Evolutionary conservation across 2,797 vertebrate genomes (phyloP).

Genomic region (Ibycter americanus): DNA sequence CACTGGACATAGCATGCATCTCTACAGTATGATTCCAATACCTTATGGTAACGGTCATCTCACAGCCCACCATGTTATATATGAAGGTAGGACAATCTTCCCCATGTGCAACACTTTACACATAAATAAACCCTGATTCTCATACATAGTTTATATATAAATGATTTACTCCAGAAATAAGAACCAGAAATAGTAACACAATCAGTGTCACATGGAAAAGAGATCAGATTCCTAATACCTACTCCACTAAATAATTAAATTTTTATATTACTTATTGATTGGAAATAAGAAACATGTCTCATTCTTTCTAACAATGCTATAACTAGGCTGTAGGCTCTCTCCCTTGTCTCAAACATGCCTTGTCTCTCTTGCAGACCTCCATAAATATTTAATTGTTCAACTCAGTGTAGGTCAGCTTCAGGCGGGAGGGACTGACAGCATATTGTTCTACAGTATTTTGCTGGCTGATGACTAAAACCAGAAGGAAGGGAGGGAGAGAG

Average conservation of each 20-base stretch:
- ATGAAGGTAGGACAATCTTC: background rate
- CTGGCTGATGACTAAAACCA: background rate
- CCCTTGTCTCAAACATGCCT: background rate
- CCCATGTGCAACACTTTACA: background rate
- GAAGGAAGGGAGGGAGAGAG: background rate
- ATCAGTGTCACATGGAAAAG: background rate
- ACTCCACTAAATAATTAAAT: background rate
- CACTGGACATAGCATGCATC: too few species aligned
- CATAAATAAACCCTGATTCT: background rate
- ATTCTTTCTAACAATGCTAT: background rate
- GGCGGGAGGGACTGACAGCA: background rate
- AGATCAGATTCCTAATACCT: background rate
- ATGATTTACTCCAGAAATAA: background rate
- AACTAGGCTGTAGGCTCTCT: background rate
- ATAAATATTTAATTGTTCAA: background rate
- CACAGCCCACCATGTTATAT: background rate
- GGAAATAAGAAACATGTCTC: background rate
- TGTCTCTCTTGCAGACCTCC: background rate
- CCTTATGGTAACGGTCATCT: background rate
- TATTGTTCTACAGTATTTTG: background rate
- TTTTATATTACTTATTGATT: slow-evolving; percentile 31
- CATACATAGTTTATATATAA: background rate
- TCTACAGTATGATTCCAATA: background rate
- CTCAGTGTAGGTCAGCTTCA: background rate
- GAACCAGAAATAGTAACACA: background rate